phyloP scores from a whole-genome alignment of 37 sponge, comb jelly and placozoan species.

The Axinella damicornis region DNA sequence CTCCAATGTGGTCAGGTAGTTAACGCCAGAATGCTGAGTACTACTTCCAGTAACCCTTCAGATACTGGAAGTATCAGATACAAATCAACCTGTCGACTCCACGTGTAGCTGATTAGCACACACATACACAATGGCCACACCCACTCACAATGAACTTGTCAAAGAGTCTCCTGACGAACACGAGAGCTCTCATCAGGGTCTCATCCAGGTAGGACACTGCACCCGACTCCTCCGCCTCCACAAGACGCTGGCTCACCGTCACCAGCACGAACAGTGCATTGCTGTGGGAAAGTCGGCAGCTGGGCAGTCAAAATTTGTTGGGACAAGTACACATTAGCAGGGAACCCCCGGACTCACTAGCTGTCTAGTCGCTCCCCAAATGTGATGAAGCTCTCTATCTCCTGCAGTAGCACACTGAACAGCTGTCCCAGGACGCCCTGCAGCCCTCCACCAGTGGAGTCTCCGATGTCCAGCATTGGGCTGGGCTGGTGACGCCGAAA shows the following conservation, averaged over 20 bases:
- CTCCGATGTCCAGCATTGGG: neutral
- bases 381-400: constrained; percentile 80
- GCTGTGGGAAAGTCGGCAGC: constrained; percentile 37
- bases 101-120: too few species aligned
- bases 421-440: constrained; percentile 62
- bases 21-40: too few species aligned
- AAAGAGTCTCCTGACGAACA: constrained; percentile 75
- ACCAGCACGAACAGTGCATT: constrained; percentile 80
- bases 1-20: too few species aligned
- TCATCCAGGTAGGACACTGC: constrained; percentile 69
- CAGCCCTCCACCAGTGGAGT: constrained; percentile 3
- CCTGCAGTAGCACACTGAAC: constrained; percentile 65
- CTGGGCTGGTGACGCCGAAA: neutral
- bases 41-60: too few species aligned
- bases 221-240: constrained; percentile 54
- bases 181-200: constrained; percentile 57
- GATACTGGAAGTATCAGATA: too few species aligned
- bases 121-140: too few species aligned
- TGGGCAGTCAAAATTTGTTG: too few species aligned
- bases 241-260: constrained; percentile 66
- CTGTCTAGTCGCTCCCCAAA: constrained; percentile 84
- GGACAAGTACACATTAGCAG: constrained; percentile 2
- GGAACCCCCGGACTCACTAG: constrained; percentile 56
- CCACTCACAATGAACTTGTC: constrained; percentile 84
- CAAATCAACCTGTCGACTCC: too few species aligned